Percentiles rank a stretch among this genome's conserved stretches.
These are phyloP conservation scores for Cerastis rubricosa DNA, from an alignment of 2,888 invertebrate species.

Conservation along the genomic window DNA sequence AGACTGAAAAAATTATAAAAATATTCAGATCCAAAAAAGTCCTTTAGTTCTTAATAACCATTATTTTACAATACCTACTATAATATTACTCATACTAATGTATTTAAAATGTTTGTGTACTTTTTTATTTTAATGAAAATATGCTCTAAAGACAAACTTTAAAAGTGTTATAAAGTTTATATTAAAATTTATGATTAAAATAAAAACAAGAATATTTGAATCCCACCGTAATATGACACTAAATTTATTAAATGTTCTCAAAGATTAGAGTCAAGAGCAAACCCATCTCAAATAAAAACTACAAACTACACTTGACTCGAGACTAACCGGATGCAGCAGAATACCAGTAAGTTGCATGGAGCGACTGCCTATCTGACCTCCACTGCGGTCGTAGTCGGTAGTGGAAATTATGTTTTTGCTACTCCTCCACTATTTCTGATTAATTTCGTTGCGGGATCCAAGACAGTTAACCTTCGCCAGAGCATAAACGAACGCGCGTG, in stretches of 20 bases:
- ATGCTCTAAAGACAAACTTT: conserved; percentile 21
- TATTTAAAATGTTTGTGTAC: neutral
- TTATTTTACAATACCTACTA: conserved; percentile 15
- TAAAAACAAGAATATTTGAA: neutral
- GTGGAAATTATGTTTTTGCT: too few species aligned
- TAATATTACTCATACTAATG: conserved; percentile 19
- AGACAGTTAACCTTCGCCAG: too few species aligned
- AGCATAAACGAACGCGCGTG: too few species aligned
- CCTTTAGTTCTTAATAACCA: conserved; percentile 12
- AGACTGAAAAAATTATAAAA: neutral
- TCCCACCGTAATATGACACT: conserved; percentile 31
- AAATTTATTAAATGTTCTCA: neutral
- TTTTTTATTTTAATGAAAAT: conserved; percentile 17
- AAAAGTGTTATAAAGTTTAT: neutral
- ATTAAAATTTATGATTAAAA: neutral
- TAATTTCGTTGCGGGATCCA: too few species aligned
- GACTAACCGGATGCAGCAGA: neutral
- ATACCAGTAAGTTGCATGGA: neutral
- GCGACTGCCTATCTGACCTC: neutral
- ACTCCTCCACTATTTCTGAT: too few species aligned
- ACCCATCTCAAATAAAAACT: too few species aligned
- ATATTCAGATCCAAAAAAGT: neutral
- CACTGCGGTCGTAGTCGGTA: too few species aligned
- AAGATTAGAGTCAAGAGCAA: neutral
- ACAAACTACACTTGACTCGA: too few species aligned